phyloP scores from a whole-genome alignment of 2,888 invertebrate genomes.

The Drosophila imparisetae region DNA sequence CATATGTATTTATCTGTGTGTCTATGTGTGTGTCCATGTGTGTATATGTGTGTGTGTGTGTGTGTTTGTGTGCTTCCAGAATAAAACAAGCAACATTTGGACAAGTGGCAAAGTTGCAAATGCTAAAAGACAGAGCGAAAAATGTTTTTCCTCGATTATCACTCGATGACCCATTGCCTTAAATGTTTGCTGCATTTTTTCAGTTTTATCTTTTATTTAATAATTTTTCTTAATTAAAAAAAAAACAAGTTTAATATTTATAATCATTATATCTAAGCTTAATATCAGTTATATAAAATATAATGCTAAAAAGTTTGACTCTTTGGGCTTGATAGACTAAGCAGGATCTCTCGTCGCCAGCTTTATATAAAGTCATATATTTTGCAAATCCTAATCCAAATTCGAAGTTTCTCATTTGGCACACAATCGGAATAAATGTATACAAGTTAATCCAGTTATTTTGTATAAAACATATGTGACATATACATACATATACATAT shows the following conservation, averaged over 20 bases:
- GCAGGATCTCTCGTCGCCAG: not conserved
- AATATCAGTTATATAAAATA: not conserved
- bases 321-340: not conserved
- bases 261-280: not conserved
- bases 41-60: conserved; percentile 14
- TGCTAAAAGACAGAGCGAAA: conserved; percentile 3
- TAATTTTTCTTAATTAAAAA: not conserved
- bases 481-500: not conserved
- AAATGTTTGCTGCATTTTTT: not conserved
- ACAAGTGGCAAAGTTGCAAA: conserved; percentile 17
- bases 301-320: too few relatives aligned
- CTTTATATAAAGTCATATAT: not conserved
- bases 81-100: conserved; percentile 55
- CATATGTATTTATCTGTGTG: conserved; percentile 11
- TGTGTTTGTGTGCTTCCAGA: conserved; percentile 25
- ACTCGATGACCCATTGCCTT: not conserved
- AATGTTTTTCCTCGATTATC: not conserved
- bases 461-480: not conserved
- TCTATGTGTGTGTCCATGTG: not conserved
- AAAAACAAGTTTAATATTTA: too few relatives aligned
- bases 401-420: not conserved
- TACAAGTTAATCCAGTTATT: not conserved
- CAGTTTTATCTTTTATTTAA: not conserved
- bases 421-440: not conserved
- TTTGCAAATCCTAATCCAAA: not conserved